These are phyloP conservation scores for Clepsis dumicolana DNA, from an alignment of 2,888 invertebrate genomes.

Conservation along the genomic window DNA sequence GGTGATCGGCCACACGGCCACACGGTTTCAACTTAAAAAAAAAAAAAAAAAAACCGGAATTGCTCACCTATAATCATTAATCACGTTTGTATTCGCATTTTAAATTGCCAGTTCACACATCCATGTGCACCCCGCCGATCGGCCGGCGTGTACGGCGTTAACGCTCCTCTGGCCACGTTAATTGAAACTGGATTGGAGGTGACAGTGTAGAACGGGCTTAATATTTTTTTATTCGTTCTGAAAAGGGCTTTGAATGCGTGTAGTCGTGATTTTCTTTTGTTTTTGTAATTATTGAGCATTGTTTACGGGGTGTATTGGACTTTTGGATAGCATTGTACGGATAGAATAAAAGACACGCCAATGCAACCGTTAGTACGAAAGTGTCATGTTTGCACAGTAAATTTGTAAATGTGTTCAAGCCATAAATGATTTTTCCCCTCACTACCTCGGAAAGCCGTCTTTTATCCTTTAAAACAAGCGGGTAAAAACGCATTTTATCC, in stretches of 20 bases:
- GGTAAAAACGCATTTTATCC: too few species aligned
- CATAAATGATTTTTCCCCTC: too few species aligned
- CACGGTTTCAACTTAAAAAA: too few species aligned
- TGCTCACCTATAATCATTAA: not conserved
- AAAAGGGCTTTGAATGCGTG: conserved; percentile 51
- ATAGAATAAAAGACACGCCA: too few species aligned
- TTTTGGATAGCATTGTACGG: not conserved
- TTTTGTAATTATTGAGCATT: conserved; percentile 1
- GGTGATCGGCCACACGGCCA: too few species aligned
- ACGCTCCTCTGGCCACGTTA: conserved; percentile 82
- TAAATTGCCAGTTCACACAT: conserved; percentile 27
- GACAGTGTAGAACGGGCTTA: conserved; percentile 81
- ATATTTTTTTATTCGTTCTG: conserved; percentile 62
- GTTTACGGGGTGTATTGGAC: not conserved
- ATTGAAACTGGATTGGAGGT: conserved; percentile 85
- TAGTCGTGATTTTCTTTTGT: conserved; percentile 43
- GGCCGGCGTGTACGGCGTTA: conserved; percentile 67
- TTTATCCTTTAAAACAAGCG: too few species aligned
- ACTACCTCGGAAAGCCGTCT: too few species aligned
- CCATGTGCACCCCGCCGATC: conserved; percentile 60
- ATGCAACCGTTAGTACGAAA: too few species aligned
- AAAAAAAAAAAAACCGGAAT: too few species aligned
- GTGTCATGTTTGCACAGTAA: too few species aligned
- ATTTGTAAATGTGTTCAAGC: too few species aligned
- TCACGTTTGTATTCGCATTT: not conserved